Evolutionary conservation across 1,140 invertebrate genomes (phyloP).

Genomic region (Hirudo medicinalis): DNA sequence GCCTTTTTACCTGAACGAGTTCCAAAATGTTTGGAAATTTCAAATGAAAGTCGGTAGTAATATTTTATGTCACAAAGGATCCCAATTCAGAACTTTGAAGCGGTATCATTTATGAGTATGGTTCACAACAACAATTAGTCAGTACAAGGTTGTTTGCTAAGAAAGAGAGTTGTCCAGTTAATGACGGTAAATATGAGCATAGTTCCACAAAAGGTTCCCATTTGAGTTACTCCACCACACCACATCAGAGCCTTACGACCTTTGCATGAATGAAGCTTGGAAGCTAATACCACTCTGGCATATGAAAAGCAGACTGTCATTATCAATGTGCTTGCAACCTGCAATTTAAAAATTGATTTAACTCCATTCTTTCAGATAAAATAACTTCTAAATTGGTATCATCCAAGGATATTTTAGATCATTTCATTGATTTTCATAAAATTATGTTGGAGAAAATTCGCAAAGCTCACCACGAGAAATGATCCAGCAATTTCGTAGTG

Average conservation of each 20-base stretch:
- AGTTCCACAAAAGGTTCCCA: constrained; percentile 63
- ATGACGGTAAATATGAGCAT: constrained; percentile 48
- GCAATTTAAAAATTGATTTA: constrained; percentile 26
- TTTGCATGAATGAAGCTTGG: constrained; percentile 48
- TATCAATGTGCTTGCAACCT: constrained; percentile 58
- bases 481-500: background rate
- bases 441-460: too few species aligned
- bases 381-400: background rate
- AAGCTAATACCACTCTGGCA: constrained; percentile 64
- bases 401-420: background rate
- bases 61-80: too few species aligned
- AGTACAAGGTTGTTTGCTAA: too few species aligned
- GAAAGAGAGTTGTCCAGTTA: too few species aligned
- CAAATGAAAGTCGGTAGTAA: too few species aligned
- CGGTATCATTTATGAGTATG: too few species aligned
- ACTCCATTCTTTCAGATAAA: background rate
- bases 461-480: constrained; percentile 7
- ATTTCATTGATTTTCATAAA: background rate
- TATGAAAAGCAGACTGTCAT: constrained; percentile 59
- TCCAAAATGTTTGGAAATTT: too few species aligned
- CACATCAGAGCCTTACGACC: constrained; percentile 52
- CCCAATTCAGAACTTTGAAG: too few species aligned
- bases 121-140: too few species aligned
- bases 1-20: too few species aligned
- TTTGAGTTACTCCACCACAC: constrained; percentile 62